Evolutionary conservation across 2,797 vertebrate genomes (phyloP).

Genomic region (Nyctalus aviator): DNA sequence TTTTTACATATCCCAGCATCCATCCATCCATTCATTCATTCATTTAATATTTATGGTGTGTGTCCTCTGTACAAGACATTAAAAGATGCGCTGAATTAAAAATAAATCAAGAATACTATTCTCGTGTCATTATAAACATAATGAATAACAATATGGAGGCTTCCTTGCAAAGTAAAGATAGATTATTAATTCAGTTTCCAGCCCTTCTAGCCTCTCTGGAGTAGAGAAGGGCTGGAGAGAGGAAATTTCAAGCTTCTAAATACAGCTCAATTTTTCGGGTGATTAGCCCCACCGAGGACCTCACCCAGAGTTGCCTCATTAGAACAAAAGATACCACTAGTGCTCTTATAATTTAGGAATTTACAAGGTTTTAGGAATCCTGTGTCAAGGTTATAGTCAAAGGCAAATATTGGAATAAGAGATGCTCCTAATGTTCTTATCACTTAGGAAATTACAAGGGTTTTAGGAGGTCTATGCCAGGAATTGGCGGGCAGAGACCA

Average conservation of each 20-base stretch:
- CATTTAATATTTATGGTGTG: slow-evolving; percentile 15
- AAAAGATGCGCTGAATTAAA: slow-evolving; percentile 28
- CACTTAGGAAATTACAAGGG: background rate
- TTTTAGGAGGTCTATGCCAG: background rate
- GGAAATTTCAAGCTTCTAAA: background rate
- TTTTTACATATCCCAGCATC: background rate
- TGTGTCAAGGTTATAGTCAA: background rate
- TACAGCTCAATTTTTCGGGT: background rate
- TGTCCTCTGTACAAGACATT: background rate
- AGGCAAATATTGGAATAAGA: background rate
- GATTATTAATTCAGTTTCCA: background rate
- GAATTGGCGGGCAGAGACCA: background rate
- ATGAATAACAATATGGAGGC: background rate
- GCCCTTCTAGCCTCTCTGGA: background rate
- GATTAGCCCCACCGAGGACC: background rate
- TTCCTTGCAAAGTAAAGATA: background rate
- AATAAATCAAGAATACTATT: background rate
- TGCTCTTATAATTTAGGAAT: background rate
- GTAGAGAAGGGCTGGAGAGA: background rate
- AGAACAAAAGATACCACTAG: background rate
- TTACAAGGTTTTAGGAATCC: background rate
- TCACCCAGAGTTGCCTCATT: background rate
- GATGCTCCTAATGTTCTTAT: background rate
- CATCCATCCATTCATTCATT: background rate
- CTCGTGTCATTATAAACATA: background rate